A percentile compares a stretch with the other conserved stretches of the same genome.
These are phyloP conservation scores for Melanotus villosus DNA, from an alignment of 2,888 invertebrate genomes.

Conservation along the genomic window DNA sequence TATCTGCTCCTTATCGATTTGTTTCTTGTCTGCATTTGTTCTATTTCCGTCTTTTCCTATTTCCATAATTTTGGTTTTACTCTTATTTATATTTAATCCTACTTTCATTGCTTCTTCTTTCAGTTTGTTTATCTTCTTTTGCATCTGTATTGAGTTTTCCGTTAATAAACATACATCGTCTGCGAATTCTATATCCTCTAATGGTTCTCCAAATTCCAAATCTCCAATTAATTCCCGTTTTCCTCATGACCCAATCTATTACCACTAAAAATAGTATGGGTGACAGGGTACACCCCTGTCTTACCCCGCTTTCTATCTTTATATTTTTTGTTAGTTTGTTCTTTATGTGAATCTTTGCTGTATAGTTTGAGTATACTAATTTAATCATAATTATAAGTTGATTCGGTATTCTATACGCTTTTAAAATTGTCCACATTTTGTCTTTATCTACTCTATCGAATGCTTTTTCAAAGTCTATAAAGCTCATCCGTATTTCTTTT, in stretches of 20 bases:
- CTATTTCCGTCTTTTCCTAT: too few species aligned
- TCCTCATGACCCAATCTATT: too few species aligned
- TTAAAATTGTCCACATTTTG: slow-evolving; percentile 9
- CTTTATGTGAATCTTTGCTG: background rate
- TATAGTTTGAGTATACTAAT: background rate
- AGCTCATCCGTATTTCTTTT: background rate
- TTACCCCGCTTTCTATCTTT: background rate
- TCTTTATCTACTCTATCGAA: background rate
- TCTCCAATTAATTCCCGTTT: too few species aligned
- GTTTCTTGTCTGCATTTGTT: too few species aligned
- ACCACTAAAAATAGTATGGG: background rate
- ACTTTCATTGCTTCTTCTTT: too few species aligned
- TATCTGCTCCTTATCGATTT: too few species aligned
- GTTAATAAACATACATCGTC: too few species aligned
- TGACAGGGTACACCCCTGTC: background rate
- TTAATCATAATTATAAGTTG: background rate
- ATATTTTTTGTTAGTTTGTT: slow-evolving; percentile 7
- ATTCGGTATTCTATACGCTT: background rate
- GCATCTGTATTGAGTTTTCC: too few species aligned
- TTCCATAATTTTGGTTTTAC: too few species aligned
- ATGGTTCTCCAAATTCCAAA: too few species aligned
- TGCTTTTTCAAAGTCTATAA: slow-evolving; percentile 6
- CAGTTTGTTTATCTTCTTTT: too few species aligned
- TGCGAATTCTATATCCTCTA: background rate
- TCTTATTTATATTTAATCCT: too few species aligned